Conservation (phyloP, 2,888 invertebrate species). For the Eurytoma californica region DNA sequence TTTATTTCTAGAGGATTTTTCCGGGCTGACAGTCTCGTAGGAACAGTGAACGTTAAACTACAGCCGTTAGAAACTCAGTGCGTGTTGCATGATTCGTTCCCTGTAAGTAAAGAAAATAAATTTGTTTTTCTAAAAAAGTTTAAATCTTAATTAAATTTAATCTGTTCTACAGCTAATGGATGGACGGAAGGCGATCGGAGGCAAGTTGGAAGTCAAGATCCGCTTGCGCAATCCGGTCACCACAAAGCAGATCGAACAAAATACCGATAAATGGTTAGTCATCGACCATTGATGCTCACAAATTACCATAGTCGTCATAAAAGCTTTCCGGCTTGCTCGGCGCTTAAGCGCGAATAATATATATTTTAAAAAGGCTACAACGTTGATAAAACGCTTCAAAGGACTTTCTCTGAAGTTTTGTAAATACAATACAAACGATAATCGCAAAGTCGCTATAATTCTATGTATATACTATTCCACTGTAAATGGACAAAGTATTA, state of each 20-base stretch:
- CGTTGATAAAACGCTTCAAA: constrained; percentile 5
- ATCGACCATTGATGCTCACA: constrained; percentile 80
- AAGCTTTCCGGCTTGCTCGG: constrained; percentile 29
- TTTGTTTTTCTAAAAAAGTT: neutral
- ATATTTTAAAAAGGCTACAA: constrained; percentile 12
- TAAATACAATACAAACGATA: constrained; percentile 30
- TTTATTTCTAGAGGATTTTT: constrained; percentile 89
- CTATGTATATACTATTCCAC: constrained; percentile 37
- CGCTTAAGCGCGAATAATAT: constrained; percentile 6
- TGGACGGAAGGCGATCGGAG: constrained; percentile 90
- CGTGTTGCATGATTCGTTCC: constrained; percentile 92
- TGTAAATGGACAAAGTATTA: constrained; percentile 22
- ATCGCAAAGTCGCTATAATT: constrained; percentile 8
- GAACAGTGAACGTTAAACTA: constrained; percentile 88
- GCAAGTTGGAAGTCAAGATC: constrained; percentile 92
- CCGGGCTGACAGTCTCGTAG: constrained; percentile 90
- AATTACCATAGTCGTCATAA: constrained; percentile 6
- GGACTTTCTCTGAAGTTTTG: neutral
- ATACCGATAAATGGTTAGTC: constrained; percentile 94
- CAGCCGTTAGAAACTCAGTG: constrained; percentile 92
- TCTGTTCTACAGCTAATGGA: constrained; percentile 85
- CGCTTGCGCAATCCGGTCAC: constrained; percentile 91
- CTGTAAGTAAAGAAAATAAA: constrained; percentile 82
- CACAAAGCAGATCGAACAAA: constrained; percentile 91
- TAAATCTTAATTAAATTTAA: neutral